phyloP scores from a whole-genome alignment of 2,113 vertebrate species.

The Pelecanus crispus region DNA sequence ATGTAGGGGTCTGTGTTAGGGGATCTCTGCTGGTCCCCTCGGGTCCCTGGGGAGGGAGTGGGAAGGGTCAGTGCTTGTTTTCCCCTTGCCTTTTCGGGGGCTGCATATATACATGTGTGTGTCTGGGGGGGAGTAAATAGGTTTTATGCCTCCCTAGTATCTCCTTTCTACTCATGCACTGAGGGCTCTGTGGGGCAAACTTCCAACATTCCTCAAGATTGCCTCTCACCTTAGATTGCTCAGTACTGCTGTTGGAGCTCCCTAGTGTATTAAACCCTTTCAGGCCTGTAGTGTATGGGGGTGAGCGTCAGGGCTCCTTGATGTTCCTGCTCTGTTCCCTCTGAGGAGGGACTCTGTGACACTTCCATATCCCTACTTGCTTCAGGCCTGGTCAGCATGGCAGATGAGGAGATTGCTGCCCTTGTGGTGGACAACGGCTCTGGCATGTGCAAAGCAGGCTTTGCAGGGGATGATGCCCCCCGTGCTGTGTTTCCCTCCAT shows the following conservation, averaged over 20 bases:
- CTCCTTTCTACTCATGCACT: rapidly evolving
- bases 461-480: constrained; percentile 69
- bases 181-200: rapidly evolving
- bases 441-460: constrained; percentile 71
- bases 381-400: not conserved
- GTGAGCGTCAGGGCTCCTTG: rapidly evolving
- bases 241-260: rapidly evolving
- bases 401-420: constrained; percentile 62
- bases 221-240: rapidly evolving
- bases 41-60: rapidly evolving
- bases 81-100: rapidly evolving
- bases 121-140: rapidly evolving
- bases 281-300: rapidly evolving
- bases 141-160: rapidly evolving
- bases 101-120: rapidly evolving
- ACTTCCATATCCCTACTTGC: rapidly evolving
- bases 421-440: constrained; percentile 75
- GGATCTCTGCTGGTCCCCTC: rapidly evolving
- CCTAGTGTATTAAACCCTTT: rapidly evolving
- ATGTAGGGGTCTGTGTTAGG: rapidly evolving
- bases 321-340: too few relatives aligned
- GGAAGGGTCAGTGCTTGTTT: not conserved
- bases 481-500: constrained; percentile 71
- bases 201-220: rapidly evolving
- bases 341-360: not conserved